phyloP scores from a whole-genome alignment of 2,113 vertebrate genomes.

The Microcebus lehilahytsara region DNA sequence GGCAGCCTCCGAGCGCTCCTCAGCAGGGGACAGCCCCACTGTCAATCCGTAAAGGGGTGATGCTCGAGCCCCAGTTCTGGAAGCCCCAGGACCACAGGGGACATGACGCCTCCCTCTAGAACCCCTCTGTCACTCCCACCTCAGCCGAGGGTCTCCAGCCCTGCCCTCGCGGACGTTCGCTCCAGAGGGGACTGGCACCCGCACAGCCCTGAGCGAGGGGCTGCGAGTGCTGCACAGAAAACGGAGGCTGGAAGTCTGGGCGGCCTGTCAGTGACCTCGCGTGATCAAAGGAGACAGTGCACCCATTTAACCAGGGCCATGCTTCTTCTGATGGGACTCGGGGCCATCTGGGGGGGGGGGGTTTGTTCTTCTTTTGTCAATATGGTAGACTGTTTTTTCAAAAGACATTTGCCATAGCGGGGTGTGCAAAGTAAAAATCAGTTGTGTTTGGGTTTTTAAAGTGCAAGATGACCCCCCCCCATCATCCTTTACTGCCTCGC shows the following conservation, averaged over 20 bases:
- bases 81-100: neutral
- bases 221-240: rapidly evolving
- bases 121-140: rapidly evolving
- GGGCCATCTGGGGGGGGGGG: too few species aligned
- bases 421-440: neutral
- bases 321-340: neutral
- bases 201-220: neutral
- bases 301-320: neutral
- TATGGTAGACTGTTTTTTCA: neutral
- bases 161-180: neutral
- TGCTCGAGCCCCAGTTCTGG: rapidly evolving
- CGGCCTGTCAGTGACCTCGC: rapidly evolving
- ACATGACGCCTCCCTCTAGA: neutral
- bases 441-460: neutral
- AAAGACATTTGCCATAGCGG: neutral
- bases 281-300: neutral
- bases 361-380: neutral
- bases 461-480: neutral
- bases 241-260: rapidly evolving
- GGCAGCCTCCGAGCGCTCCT: neutral
- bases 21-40: neutral
- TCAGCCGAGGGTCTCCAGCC: too few species aligned
- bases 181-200: too few species aligned
- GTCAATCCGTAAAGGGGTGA: too few species aligned
- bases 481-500: neutral